phyloP scores from a whole-genome alignment of 2,888 invertebrate genomes.

The Cephus pulcher region DNA sequence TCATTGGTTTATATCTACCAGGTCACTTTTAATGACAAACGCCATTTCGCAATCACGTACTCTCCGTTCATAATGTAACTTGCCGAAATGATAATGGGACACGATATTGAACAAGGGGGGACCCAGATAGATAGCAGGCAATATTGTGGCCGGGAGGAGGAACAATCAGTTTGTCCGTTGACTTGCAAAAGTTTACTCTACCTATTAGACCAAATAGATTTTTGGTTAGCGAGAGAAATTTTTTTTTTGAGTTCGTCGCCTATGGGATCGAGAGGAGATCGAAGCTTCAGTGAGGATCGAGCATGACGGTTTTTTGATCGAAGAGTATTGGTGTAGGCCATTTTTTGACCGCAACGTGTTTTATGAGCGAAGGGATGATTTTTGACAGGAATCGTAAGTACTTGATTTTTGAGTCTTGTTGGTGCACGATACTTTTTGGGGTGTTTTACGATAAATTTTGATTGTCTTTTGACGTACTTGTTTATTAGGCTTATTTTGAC shows the following conservation, averaged over 20 bases:
- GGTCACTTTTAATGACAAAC: slow-evolving; percentile 16
- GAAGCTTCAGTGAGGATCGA: slow-evolving; percentile 28
- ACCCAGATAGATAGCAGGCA: slow-evolving; percentile 34
- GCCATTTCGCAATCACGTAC: slow-evolving; percentile 5
- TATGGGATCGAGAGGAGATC: slow-evolving; percentile 27
- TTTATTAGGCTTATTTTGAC: no score
- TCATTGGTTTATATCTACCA: slow-evolving; percentile 6
- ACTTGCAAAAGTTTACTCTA: slow-evolving; percentile 10
- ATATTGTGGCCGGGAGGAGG: slow-evolving; percentile 17
- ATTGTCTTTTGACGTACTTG: no score
- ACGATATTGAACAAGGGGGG: slow-evolving; percentile 23
- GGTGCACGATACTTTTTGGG: no score
- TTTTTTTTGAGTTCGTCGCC: slow-evolving; percentile 2
- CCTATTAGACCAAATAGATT: no score
- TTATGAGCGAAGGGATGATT: slow-evolving; percentile 22
- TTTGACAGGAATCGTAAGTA: slow-evolving; percentile 21
- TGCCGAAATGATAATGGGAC: slow-evolving; percentile 35
- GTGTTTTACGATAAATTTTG: no score
- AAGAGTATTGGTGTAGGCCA: slow-evolving; percentile 17
- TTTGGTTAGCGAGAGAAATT: no score
- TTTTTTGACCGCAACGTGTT: slow-evolving; percentile 8
- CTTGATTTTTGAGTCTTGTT: not conserved
- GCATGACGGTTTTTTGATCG: slow-evolving; percentile 18
- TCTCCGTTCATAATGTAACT: slow-evolving; percentile 7
- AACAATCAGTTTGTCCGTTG: slow-evolving; percentile 14